These are phyloP conservation scores for Panonychus citri DNA, from an alignment of 1,140 invertebrate genomes.

Conservation along the genomic window DNA sequence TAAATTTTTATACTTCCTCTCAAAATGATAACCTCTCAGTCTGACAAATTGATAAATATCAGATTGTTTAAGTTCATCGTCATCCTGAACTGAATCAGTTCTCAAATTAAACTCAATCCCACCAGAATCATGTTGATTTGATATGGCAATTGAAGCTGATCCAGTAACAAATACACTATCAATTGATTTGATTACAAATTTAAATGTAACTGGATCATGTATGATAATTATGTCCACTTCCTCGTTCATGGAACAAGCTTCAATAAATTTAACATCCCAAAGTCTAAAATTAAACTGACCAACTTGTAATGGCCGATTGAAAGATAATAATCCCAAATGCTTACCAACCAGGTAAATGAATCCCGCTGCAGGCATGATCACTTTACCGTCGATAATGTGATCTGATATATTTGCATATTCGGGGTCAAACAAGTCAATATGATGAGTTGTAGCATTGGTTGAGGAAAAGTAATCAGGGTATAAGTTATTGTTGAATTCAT, in stretches of 20 bases:
- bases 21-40: no score
- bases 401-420: constrained; percentile 25
- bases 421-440: constrained; percentile 11
- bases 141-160: no score
- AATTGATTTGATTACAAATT: background rate
- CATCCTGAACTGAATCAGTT: no score
- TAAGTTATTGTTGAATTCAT: constrained; percentile 10
- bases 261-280: background rate
- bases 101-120: no score
- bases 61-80: no score
- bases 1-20: no score
- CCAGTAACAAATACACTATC: no score
- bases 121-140: no score
- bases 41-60: no score
- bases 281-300: background rate
- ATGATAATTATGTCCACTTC: background rate
- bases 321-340: background rate
- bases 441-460: constrained; percentile 2
- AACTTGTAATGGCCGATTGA: background rate
- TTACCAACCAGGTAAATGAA: constrained; percentile 25
- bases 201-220: background rate
- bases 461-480: constrained; percentile 9
- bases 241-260: background rate
- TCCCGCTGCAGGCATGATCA: constrained; percentile 31
- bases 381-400: constrained; percentile 30